These are phyloP conservation scores for Nowickia ferox DNA, from an alignment of 2,888 invertebrate species.

Conservation along the genomic window DNA sequence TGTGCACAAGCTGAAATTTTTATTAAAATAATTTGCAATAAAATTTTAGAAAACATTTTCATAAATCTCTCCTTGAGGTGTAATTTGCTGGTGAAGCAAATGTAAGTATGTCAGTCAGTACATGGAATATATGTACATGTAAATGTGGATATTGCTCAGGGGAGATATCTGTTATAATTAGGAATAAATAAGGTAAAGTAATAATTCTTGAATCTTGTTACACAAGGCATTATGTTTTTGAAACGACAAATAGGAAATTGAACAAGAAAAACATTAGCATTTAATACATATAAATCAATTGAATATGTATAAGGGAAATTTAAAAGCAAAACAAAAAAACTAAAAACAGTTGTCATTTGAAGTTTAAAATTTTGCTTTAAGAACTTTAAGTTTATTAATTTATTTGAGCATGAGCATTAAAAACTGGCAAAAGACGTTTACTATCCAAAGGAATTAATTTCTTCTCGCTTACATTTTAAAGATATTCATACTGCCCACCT, in stretches of 20 bases:
- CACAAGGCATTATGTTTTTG: neutral
- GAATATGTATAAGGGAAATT: neutral
- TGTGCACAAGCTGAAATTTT: neutral
- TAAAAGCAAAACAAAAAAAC: neutral
- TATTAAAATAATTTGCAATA: slow-evolving; percentile 27
- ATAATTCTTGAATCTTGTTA: slow-evolving; percentile 40
- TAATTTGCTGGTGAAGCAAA: slow-evolving; percentile 20
- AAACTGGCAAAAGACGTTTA: neutral
- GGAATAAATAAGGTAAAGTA: slow-evolving; percentile 18
- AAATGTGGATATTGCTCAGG: slow-evolving; percentile 20
- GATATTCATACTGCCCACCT: neutral
- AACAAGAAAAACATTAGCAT: neutral
- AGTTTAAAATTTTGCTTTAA: no score
- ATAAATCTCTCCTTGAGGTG: slow-evolving; percentile 51
- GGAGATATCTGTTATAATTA: slow-evolving; percentile 18
- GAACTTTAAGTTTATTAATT: neutral
- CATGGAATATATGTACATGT: neutral
- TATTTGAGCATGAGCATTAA: neutral
- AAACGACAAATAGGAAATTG: slow-evolving; percentile 4
- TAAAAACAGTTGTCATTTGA: no score
- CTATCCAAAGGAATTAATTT: neutral
- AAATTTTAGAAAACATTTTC: slow-evolving; percentile 14
- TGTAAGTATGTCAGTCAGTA: neutral
- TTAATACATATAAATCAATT: neutral
- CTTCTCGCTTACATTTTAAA: slow-evolving; percentile 3